Conservation (phyloP, 2,888 invertebrate species). For the Cephus sareptanus region DNA sequence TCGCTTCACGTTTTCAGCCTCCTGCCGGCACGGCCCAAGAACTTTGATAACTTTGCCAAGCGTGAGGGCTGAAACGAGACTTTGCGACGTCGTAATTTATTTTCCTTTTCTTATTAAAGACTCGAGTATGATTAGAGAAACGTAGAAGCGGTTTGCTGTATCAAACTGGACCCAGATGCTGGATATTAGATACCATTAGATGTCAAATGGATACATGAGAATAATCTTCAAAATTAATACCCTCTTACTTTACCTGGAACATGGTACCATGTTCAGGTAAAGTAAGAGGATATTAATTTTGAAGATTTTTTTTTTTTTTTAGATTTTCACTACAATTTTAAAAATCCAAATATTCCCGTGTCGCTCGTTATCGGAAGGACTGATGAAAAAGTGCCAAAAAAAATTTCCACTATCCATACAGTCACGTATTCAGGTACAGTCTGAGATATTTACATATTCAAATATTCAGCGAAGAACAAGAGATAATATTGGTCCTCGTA, state of each 20-base stretch:
- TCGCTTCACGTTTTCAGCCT: not conserved
- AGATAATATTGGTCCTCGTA: slow-evolving; percentile 5
- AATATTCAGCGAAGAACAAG: slow-evolving; percentile 2
- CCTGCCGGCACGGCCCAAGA: not conserved
- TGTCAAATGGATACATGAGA: not conserved
- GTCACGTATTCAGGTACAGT: not conserved
- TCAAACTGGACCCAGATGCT: not conserved
- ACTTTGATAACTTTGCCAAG: not conserved
- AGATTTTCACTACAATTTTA: not conserved
- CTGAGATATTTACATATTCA: not conserved
- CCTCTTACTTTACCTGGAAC: too few relatives aligned
- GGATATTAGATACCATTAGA: not conserved
- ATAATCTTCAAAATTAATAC: not conserved
- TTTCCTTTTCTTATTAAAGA: slow-evolving; percentile 19
- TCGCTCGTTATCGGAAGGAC: not conserved
- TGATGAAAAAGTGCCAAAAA: not conserved
- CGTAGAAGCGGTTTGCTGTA: not conserved
- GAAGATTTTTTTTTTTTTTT: not conserved
- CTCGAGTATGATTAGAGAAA: not conserved
- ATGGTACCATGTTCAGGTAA: too few relatives aligned
- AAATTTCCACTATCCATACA: not conserved
- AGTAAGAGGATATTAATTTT: too few relatives aligned
- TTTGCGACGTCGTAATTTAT: slow-evolving; percentile 18
- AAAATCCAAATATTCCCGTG: not conserved
- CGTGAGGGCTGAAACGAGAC: slow-evolving; percentile 4